These are phyloP conservation scores for Coreoperca whiteheadi DNA, from an alignment of 2,113 vertebrate genomes.

Conservation along the genomic window DNA sequence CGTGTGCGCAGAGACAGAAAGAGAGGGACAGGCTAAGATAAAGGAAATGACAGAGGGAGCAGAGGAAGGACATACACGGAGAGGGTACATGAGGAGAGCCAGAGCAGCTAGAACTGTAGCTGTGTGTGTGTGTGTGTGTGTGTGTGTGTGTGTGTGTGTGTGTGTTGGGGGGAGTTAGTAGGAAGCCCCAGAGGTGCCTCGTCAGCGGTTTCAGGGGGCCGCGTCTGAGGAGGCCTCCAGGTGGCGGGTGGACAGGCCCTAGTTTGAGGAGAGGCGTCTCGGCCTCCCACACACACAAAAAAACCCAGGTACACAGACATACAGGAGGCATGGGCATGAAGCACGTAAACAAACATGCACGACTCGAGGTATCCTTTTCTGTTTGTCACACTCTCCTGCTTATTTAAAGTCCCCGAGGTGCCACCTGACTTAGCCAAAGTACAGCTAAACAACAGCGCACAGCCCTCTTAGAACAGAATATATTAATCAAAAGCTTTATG, in stretches of 20 bases:
- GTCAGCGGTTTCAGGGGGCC: constrained; percentile 70
- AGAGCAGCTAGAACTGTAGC: constrained; percentile 22
- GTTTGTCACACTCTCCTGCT: not conserved
- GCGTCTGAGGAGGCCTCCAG: constrained; percentile 69
- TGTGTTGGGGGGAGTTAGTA: constrained; percentile 26
- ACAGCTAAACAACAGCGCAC: not conserved
- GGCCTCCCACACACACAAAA: not conserved
- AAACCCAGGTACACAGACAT: constrained; percentile 15
- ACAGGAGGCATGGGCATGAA: not conserved
- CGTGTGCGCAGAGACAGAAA: constrained; percentile 2
- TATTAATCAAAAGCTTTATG: not conserved
- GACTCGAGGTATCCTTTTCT: not conserved
- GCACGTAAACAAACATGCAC: not conserved
- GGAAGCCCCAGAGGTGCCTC: constrained; percentile 50
- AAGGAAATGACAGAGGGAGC: constrained; percentile 59
- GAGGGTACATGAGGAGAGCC: constrained; percentile 42
- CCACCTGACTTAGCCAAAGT: not conserved
- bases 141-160: constrained; percentile 37
- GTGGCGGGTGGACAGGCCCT: constrained; percentile 69
- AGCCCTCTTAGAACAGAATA: not conserved
- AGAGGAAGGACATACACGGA: constrained; percentile 52
- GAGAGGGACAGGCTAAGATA: constrained; percentile 36
- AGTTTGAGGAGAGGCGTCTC: constrained; percentile 52
- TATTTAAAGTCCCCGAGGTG: not conserved
- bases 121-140: constrained; percentile 15